Evolutionary conservation across 2,888 invertebrate genomes (phyloP).

Genomic region (Hedychridium roseum): DNA sequence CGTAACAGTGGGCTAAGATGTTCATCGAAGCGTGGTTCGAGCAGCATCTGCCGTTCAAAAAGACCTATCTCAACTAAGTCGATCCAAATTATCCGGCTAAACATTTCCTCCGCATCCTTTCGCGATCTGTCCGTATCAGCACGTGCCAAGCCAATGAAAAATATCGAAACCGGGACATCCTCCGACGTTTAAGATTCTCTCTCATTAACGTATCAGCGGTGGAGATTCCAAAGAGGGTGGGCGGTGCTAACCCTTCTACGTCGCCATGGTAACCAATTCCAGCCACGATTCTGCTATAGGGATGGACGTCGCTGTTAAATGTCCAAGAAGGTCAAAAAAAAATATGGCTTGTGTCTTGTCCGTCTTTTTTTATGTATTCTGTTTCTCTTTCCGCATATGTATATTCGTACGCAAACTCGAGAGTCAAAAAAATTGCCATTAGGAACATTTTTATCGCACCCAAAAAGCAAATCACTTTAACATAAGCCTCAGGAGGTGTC

Average conservation of each 20-base stretch:
- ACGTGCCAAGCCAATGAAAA: conserved; percentile 22
- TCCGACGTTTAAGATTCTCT: conserved; percentile 38
- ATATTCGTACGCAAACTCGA: too few relatives aligned
- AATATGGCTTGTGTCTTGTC: too few relatives aligned
- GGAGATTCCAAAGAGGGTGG: conserved; percentile 43
- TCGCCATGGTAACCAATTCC: conserved; percentile 49
- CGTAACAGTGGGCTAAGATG: too few relatives aligned
- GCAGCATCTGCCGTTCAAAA: conserved; percentile 38
- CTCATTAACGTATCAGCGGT: conserved; percentile 54
- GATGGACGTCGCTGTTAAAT: too few relatives aligned
- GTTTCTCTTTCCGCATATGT: too few relatives aligned
- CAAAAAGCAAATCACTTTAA: conserved; percentile 37
- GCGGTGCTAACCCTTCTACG: conserved; percentile 48
- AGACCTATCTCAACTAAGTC: conserved; percentile 34
- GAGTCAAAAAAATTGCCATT: too few relatives aligned
- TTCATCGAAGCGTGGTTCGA: conserved; percentile 34
- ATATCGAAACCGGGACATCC: conserved; percentile 10
- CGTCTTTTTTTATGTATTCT: conserved; percentile 32
- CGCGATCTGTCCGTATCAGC: conserved; percentile 8
- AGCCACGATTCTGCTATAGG: too few relatives aligned
- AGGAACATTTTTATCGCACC: background rate
- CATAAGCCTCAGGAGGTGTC: conserved; percentile 34
- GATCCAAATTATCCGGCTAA: conserved; percentile 38
- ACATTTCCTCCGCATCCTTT: conserved; percentile 17
- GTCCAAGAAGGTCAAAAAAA: too few relatives aligned